Base-by-base conservation (phyloP, 2,113 vertebrate species). In the Syngnathus scovelli region DNA sequence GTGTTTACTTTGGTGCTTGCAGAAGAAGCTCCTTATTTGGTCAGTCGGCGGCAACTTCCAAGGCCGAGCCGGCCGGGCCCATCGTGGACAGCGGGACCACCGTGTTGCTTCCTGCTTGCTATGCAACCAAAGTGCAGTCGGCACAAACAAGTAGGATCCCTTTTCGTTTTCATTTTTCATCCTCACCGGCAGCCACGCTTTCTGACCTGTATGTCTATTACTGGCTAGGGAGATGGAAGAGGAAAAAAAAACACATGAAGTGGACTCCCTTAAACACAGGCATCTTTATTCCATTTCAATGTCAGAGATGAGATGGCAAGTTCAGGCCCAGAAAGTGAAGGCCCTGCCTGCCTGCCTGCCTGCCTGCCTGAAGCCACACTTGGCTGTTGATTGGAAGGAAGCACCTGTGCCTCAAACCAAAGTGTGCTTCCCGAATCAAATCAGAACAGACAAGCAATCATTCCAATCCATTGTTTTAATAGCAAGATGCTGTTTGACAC, bases 401-500 rank as follows among this genome's bases (percentile, higher is more conserved):
- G 27, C 27, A 33, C 27, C 27, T 3, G 27, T 33, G 27, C 27
- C 27, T 33, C 2, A 33, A 33, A 33, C 27, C 27, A 33, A 33
- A 0, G 2, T 33, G 27, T 33, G 27, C 27, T 33, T 33, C 27
- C 27, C 3, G 27, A 33, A 33, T 3, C 27, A 33, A 33, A 33
- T 33, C 27, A 27, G 12, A 27, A 55, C 12, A 55, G 21, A 59
- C 27, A 21, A 43, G 33, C 36, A 46, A 19, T 64, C 21, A 61
- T n/a, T 61, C 11, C 49, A 9, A 19, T 59, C 10, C 19, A 27
- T 18, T 8, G 48, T 55, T 82, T 75, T 74, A 77, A 71, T 78
- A 52, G 33, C 38, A 66, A 70, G 21, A 63, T n/a, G 61, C 52
- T 52, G 18, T 21, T 46, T 65, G 36, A 84, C 66, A 72, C 19